Conservation (phyloP, 2,797 vertebrate species). For the Antennarius maculatus region DNA sequence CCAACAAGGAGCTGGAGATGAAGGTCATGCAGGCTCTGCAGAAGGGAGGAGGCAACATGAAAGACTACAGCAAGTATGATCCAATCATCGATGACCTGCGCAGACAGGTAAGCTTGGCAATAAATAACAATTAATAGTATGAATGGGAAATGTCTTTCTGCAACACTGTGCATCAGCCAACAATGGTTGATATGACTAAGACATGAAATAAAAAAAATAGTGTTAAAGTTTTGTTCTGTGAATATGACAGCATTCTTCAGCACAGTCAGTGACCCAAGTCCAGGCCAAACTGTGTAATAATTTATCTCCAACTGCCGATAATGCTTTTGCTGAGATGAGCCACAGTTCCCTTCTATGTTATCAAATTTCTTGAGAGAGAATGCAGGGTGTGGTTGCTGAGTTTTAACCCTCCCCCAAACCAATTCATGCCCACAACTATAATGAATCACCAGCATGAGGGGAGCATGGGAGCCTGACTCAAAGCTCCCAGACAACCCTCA, state of each 20-base stretch:
- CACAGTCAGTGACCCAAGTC: constrained; percentile 1
- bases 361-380: constrained; percentile 70
- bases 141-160: not conserved
- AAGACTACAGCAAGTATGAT: constrained; percentile 86
- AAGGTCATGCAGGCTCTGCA: constrained; percentile 89
- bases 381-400: constrained; percentile 77
- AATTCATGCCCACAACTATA: constrained; percentile 43
- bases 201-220: not conserved
- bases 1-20: constrained; percentile 86
- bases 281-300: not conserved
- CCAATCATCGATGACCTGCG: constrained; percentile 87
- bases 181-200: constrained; percentile 1
- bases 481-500: constrained; percentile 25
- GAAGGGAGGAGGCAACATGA: constrained; percentile 83
- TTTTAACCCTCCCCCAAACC: constrained; percentile 53
- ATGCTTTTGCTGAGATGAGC: not conserved
- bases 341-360: constrained; percentile 42
- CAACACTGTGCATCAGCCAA: not conserved
- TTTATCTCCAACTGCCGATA: not conserved
- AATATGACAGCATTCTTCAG: constrained; percentile 12
- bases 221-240: not conserved
- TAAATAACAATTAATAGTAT: not conserved
- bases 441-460: constrained; percentile 64
- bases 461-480: constrained; percentile 30
- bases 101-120: constrained; percentile 79